phyloP scores from a whole-genome alignment of 1,140 invertebrate genomes.

The Zaprionus taronus region DNA sequence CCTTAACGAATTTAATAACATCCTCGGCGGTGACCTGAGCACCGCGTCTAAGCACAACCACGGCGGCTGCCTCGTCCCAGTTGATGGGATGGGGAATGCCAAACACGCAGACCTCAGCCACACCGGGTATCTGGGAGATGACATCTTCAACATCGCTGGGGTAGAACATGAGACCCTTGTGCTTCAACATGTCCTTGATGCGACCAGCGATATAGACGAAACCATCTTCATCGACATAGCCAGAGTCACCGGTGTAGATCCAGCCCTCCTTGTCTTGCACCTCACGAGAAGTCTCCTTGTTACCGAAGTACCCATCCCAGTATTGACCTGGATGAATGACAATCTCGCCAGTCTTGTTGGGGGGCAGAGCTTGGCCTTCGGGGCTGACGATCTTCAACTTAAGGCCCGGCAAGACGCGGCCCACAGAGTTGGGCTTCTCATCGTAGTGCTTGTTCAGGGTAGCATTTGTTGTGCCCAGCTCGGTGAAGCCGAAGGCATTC shows the following conservation, averaged over 20 bases:
- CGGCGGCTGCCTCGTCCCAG: conserved; percentile 45
- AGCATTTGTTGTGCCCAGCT: conserved; percentile 27
- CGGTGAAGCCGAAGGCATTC: conserved; percentile 35
- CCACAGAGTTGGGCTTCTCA: conserved; percentile 42
- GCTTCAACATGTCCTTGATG: conserved; percentile 91
- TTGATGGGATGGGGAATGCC: conserved; percentile 33
- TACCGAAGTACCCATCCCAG: conserved; percentile 82
- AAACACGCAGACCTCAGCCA: conserved; percentile 53
- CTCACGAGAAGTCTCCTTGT: conserved; percentile 86
- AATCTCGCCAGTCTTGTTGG: conserved; percentile 87
- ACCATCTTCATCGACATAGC: conserved; percentile 87
- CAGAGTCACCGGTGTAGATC: conserved; percentile 89
- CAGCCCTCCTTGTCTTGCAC: conserved; percentile 87
- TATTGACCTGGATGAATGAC: conserved; percentile 84
- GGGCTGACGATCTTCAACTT: conserved; percentile 83
- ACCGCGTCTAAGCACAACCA: conserved; percentile 27
- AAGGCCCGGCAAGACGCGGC: conserved; percentile 54
- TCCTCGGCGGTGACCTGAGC: conserved; percentile 40
- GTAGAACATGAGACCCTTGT: conserved; percentile 75
- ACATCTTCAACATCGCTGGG: conserved; percentile 53
- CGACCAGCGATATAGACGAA: conserved; percentile 89
- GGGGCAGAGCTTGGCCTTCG: conserved; percentile 86
- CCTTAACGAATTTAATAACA: conserved; percentile 38
- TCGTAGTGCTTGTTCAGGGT: conserved; percentile 34
- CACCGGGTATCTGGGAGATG: conserved; percentile 31